Conservation (phyloP, 1,140 invertebrate genomes). For the Drosophila arawakana region DNA sequence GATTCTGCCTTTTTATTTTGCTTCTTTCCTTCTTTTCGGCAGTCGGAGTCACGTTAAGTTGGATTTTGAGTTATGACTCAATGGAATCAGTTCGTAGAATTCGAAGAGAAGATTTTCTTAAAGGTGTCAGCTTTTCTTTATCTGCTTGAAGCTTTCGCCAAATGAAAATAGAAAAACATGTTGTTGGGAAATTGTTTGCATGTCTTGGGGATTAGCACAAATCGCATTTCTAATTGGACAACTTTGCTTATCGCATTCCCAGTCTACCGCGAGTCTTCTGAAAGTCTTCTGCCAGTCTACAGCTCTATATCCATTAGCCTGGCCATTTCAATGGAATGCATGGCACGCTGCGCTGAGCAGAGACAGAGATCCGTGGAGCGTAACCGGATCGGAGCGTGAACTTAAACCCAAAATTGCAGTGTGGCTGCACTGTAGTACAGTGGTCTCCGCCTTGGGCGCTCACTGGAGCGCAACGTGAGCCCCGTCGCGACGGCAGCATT, state of each 20-base stretch:
- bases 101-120: slow-evolving; percentile 2
- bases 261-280: slow-evolving; percentile 18
- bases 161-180: neutral
- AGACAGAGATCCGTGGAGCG: slow-evolving; percentile 56
- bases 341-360: slow-evolving; percentile 74
- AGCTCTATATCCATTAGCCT: slow-evolving; percentile 64
- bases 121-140: slow-evolving; percentile 33
- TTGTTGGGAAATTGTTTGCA: slow-evolving; percentile 42
- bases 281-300: slow-evolving; percentile 8
- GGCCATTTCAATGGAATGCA: slow-evolving; percentile 68
- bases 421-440: slow-evolving; percentile 47
- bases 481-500: slow-evolving; percentile 47
- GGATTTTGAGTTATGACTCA: slow-evolving; percentile 33
- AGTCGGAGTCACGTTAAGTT: slow-evolving; percentile 35
- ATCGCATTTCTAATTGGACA: slow-evolving; percentile 66
- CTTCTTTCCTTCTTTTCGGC: neutral
- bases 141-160: slow-evolving; percentile 37
- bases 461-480: slow-evolving; percentile 66
- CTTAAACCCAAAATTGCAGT: slow-evolving; percentile 62
- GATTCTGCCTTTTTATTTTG: neutral
- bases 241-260: slow-evolving; percentile 66
- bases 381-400: slow-evolving; percentile 79
- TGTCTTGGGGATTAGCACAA: slow-evolving; percentile 65
- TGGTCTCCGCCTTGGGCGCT: slow-evolving; percentile 16
- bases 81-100: slow-evolving; percentile 19